These are phyloP conservation scores for Odontocolon sp. DNA, from an alignment of 2,888 invertebrate genomes.

Conservation along the genomic window DNA sequence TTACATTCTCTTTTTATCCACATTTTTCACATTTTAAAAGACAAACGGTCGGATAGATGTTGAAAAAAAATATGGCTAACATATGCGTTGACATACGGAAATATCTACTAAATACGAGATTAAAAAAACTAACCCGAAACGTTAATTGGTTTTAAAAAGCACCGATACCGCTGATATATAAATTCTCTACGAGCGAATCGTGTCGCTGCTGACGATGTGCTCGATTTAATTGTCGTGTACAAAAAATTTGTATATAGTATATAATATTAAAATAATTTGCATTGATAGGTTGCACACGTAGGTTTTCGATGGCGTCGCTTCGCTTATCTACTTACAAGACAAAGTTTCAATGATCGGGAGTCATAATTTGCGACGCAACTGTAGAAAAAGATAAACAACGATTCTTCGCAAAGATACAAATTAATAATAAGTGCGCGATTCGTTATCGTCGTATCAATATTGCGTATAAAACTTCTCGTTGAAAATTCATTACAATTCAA, in stretches of 20 bases:
- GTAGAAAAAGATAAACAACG: background rate
- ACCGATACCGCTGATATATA: conserved; percentile 65
- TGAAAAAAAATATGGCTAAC: background rate
- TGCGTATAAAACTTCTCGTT: background rate
- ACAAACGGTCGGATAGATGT: conserved; percentile 3
- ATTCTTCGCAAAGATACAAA: background rate
- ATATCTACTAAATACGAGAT: conserved; percentile 20
- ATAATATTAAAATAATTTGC: conserved; percentile 72
- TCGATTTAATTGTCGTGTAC: conserved; percentile 56
- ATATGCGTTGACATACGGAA: no score
- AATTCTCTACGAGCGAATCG: conserved; percentile 63
- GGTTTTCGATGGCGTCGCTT: conserved; percentile 72
- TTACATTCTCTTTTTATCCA: no score
- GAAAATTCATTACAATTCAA: conserved; percentile 3
- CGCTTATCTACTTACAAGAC: conserved; percentile 63
- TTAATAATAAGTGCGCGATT: conserved; percentile 1
- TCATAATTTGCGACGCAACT: background rate
- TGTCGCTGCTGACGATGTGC: conserved; percentile 37
- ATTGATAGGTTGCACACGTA: conserved; percentile 79
- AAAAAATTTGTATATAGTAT: conserved; percentile 54
- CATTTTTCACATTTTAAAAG: conserved; percentile 13
- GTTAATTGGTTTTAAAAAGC: conserved; percentile 64
- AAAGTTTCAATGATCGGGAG: conserved; percentile 17
- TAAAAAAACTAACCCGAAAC: conserved; percentile 47
- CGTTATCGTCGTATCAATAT: conserved; percentile 31